These are phyloP conservation scores for Luperina testacea DNA, from an alignment of 2,888 invertebrate species.

Conservation along the genomic window DNA sequence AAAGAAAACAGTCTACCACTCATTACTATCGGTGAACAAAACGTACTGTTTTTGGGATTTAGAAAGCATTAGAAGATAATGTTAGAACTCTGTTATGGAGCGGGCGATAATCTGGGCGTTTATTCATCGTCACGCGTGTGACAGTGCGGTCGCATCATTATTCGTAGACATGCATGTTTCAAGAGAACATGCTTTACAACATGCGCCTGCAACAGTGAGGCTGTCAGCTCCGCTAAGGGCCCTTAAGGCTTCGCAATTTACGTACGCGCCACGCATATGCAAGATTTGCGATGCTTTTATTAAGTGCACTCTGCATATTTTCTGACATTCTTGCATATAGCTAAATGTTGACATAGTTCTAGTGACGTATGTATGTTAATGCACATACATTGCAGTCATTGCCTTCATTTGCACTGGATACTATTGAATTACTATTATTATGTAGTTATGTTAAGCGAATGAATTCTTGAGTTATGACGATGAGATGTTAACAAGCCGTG, in stretches of 20 bases:
- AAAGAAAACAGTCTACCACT: slow-evolving; percentile 12
- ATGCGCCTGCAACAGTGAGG: slow-evolving; percentile 40
- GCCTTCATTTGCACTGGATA: slow-evolving; percentile 26
- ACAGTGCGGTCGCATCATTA: slow-evolving; percentile 79
- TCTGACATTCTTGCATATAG: slow-evolving; percentile 36
- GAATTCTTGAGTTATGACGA: slow-evolving; percentile 38
- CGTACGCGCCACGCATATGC: slow-evolving; percentile 53
- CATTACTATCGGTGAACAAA: slow-evolving; percentile 8
- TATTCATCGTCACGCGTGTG: slow-evolving; percentile 84
- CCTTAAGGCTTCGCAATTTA: slow-evolving; percentile 63
- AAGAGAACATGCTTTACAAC: slow-evolving; percentile 68
- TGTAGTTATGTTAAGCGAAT: slow-evolving; percentile 11
- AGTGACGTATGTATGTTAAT: slow-evolving; percentile 36
- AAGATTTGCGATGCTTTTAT: slow-evolving; percentile 61
- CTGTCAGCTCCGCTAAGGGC: slow-evolving; percentile 56
- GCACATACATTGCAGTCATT: slow-evolving; percentile 8
- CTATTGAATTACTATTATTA: slow-evolving; percentile 9
- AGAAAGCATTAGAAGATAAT: slow-evolving; percentile 43
- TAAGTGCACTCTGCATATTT: slow-evolving; percentile 58
- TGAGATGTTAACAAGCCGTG: slow-evolving; percentile 3
- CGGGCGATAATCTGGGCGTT: slow-evolving; percentile 72
- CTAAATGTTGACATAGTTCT: slow-evolving; percentile 11
- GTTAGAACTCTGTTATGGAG: slow-evolving; percentile 59
- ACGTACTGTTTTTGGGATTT: slow-evolving; percentile 38
- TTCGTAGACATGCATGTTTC: slow-evolving; percentile 84